Base-by-base conservation (phyloP, 2,113 vertebrate genomes). In the Melanotaenia duboulayi region DNA sequence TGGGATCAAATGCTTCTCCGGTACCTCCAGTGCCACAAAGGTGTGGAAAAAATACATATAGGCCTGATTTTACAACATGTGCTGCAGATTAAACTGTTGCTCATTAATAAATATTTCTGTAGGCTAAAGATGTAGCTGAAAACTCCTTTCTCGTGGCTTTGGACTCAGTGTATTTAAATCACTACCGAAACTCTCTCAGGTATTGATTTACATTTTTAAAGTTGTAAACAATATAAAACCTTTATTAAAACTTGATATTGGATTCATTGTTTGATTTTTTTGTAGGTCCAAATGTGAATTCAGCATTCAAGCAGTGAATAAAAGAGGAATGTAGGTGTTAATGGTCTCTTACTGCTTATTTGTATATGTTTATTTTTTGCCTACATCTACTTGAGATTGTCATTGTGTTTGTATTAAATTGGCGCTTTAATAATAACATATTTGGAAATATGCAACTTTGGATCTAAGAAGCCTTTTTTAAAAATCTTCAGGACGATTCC, bases 221-320 rank as follows among this genome's bases (percentile, higher is more conserved):
- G 1, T 49, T 20, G 17, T 51, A 11, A 16, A 8, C 0, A 11
- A 0, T 68, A 2, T 55, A 9, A 61, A 10, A 42, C 14, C n/a
- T 50, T 61, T 8, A 62, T 49, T 13, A 28, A 19, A 61, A n/a
- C 37, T 4, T 56, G 35, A 63, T 51, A 20, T 60, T 35, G 11
- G 60, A 4, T 10, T n/a, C 32, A 8, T 35, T 35, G 17, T 67
- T 75, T 3, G 1, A 74, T 2, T 71, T 5, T 73, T 55, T 55
- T 74, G 0, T 73, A 99, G 97, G 74, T 96, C 96, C 75, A 98
- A 93, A 92, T 91, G 92, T 16, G 67, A 94, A 73, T 99, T 99
- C 87, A 94, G 80, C 56, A 98, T 99, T 74, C 95, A 97, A 78
- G 97, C 97, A 81, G 96, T 98, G 89, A 97, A 97, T 87, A 97